phyloP scores from a whole-genome alignment of 1,140 invertebrate genomes.

The Drosophila kanapiae region DNA sequence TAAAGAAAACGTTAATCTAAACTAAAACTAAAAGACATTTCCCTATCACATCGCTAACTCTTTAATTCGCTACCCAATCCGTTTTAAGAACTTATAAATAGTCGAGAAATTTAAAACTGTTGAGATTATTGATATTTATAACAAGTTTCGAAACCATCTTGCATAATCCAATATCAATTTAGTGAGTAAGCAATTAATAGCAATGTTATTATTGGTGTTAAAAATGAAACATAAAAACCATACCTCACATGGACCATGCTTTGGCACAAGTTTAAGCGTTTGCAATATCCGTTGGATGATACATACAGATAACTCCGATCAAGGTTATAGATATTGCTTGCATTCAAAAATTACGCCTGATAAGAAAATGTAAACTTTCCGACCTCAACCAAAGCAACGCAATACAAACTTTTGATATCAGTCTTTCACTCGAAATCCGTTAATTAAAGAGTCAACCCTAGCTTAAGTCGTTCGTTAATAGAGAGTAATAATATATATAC shows the following conservation, averaged over 20 bases:
- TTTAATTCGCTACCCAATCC: neutral
- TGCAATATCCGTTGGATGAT: slow-evolving; percentile 4
- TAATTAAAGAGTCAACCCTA: slow-evolving; percentile 34
- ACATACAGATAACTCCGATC: neutral
- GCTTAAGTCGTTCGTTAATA: slow-evolving; percentile 27
- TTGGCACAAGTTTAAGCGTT: slow-evolving; percentile 16
- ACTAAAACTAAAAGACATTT: slow-evolving; percentile 32
- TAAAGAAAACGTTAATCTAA: neutral
- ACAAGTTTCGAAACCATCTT: neutral
- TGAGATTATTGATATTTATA: slow-evolving; percentile 5
- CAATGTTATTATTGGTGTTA: slow-evolving; percentile 9
- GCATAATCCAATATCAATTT: slow-evolving; percentile 10
- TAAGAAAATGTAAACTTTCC: slow-evolving; percentile 3
- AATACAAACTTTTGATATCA: slow-evolving; percentile 34
- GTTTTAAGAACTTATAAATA: neutral
- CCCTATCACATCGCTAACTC: neutral
- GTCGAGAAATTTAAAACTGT: neutral
- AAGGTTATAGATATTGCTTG: neutral
- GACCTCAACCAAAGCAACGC: slow-evolving; percentile 18
- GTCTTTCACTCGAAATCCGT: slow-evolving; percentile 1
- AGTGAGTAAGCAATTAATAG: slow-evolving; percentile 11
- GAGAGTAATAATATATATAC: slow-evolving; percentile 9
- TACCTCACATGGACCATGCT: slow-evolving; percentile 36
- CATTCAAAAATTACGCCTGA: neutral
- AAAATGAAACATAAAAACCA: slow-evolving; percentile 5